Percentiles rank a stretch among this genome's conserved stretches.
Conservation (phyloP, 2,888 invertebrate species). For the Erpobdella octoculata region DNA sequence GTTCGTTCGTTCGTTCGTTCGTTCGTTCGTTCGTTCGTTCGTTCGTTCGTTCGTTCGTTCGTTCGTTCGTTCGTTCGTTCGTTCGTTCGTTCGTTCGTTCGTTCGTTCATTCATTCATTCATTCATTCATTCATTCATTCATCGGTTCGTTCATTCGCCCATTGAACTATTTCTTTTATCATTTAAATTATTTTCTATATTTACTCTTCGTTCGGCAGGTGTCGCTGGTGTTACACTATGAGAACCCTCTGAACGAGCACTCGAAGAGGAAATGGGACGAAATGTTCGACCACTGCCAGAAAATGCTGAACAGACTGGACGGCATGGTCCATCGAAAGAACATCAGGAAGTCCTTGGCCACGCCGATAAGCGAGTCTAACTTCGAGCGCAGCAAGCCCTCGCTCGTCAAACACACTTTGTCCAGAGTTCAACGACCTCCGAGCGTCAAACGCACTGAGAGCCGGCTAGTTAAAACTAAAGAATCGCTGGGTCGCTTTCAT, state of each 20-base stretch:
- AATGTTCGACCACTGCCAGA: slow-evolving; percentile 14
- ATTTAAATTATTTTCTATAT: too few relatives aligned
- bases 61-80: background rate
- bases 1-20: too few relatives aligned
- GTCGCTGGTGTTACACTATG: background rate
- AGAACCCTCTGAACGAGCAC: background rate
- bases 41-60: background rate
- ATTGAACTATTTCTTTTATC: background rate
- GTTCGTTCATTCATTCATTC: too few relatives aligned
- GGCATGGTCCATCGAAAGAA: background rate
- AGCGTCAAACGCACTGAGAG: too few relatives aligned
- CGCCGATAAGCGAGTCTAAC: background rate
- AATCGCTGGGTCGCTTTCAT: too few relatives aligned
- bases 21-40: too few relatives aligned
- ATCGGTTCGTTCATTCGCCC: too few relatives aligned
- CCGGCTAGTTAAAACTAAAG: too few relatives aligned
- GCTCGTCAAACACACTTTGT: background rate
- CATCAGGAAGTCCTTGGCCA: too few relatives aligned
- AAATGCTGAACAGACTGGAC: slow-evolving; percentile 3
- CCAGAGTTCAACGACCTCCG: too few relatives aligned
- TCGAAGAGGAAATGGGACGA: slow-evolving; percentile 5
- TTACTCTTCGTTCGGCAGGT: too few relatives aligned
- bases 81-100: background rate
- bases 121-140: too few relatives aligned
- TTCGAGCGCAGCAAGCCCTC: background rate